phyloP scores from a whole-genome alignment of 2,797 vertebrate genomes.

The Enteromius mattozi region DNA sequence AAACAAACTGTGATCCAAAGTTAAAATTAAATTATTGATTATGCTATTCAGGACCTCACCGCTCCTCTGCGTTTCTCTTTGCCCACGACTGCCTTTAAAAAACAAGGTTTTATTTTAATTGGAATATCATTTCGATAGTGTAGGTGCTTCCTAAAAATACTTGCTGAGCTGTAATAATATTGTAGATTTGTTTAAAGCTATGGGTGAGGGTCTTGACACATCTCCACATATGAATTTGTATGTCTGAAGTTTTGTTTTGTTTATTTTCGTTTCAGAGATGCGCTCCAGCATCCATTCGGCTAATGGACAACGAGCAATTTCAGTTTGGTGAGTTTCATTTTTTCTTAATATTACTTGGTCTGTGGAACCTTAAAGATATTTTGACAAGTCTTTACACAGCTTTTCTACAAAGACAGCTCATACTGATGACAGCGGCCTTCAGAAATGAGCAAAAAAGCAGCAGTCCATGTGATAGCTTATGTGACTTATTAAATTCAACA shows the following conservation, averaged over 20 bases:
- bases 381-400: neutral
- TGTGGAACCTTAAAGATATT: neutral
- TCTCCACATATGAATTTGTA: neutral
- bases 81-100: constrained; percentile 28
- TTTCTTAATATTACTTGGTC: neutral
- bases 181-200: neutral
- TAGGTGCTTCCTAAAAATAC: neutral
- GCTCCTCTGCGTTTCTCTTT: constrained; percentile 26
- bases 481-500: neutral
- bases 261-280: constrained; percentile 83
- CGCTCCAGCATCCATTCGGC: constrained; percentile 96
- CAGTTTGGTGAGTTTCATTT: constrained; percentile 89
- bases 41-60: constrained; percentile 25
- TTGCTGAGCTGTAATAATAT: neutral
- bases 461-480: neutral
- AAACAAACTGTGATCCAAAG: constrained; percentile 56
- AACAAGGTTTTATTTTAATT: constrained; percentile 23
- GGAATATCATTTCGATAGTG: neutral
- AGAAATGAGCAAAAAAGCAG: neutral
- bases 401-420: neutral
- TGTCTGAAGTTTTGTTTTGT: neutral
- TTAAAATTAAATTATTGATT: constrained; percentile 61
- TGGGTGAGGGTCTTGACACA: neutral
- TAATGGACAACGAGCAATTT: constrained; percentile 97
- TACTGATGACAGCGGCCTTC: neutral